phyloP scores from a whole-genome alignment of 2,113 vertebrate genomes.

The Toxotes chatareus region DNA sequence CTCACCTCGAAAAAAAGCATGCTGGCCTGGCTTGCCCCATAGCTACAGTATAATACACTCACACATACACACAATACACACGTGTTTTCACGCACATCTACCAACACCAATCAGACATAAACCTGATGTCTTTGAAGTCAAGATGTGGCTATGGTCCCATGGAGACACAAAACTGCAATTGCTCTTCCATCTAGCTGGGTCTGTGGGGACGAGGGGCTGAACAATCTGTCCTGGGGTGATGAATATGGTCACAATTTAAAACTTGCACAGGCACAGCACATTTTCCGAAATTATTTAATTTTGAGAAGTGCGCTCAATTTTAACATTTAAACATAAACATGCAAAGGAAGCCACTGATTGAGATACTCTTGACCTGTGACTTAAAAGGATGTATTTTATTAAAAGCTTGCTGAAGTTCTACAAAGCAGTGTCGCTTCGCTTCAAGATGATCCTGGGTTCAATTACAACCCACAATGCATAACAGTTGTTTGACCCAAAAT shows the following conservation, averaged over 20 bases:
- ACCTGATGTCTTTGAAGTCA: background rate
- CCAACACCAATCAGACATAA: background rate
- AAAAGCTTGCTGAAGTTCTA: background rate
- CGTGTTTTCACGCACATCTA: background rate
- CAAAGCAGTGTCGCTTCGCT: background rate
- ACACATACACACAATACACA: background rate
- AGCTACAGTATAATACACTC: background rate
- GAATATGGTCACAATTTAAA: slow-evolving; percentile 17
- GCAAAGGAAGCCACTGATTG: background rate
- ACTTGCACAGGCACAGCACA: background rate
- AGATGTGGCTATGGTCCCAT: background rate
- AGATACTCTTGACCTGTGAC: background rate
- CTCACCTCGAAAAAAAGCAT: slow-evolving; percentile 27
- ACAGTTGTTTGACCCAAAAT: background rate
- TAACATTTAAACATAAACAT: background rate
- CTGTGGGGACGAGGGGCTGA: background rate
- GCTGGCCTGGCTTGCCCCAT: background rate
- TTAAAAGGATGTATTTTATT: background rate
- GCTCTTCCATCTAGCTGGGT: slow-evolving; percentile 6
- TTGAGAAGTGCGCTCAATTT: background rate
- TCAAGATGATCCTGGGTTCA: background rate
- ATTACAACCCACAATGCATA: background rate
- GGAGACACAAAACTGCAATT: slow-evolving; percentile 1
- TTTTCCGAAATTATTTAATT: slow-evolving; percentile 1
- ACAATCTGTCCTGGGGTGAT: slow-evolving; percentile 18